phyloP scores from a whole-genome alignment of 2,113 vertebrate species.

The Aythya baeri region DNA sequence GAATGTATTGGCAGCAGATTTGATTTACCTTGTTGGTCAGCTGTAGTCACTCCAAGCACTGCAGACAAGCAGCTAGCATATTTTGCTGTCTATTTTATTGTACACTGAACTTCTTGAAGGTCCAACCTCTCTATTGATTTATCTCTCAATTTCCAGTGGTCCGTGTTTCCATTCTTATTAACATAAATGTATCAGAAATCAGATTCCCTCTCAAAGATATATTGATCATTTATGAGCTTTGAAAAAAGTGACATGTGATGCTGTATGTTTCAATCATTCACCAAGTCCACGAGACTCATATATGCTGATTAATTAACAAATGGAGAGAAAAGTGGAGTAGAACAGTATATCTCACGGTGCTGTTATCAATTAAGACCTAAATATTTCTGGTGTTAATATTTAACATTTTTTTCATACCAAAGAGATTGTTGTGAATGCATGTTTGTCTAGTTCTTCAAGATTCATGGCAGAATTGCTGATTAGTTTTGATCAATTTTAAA shows the following conservation, averaged over 20 bases:
- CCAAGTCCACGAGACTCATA: background rate
- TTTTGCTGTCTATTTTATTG: conserved; percentile 61
- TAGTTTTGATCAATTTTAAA: background rate
- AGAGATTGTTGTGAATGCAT: background rate
- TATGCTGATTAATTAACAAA: conserved; percentile 3
- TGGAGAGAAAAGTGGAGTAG: background rate
- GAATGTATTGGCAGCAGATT: conserved; percentile 83
- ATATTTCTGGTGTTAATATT: background rate
- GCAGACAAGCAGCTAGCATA: conserved; percentile 72
- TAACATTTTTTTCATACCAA: background rate
- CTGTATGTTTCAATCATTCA: conserved; percentile 7
- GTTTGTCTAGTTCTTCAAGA: background rate
- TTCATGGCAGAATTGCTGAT: background rate
- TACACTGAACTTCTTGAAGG: conserved; percentile 63
- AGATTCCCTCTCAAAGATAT: conserved; percentile 56
- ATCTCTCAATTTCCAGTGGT: conserved; percentile 67
- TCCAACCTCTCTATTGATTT: conserved; percentile 73
- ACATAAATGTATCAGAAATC: conserved; percentile 72
- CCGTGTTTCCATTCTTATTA: conserved; percentile 61
- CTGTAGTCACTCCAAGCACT: conserved; percentile 74
- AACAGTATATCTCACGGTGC: background rate
- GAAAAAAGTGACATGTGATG: conserved; percentile 35
- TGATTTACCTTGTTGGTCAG: conserved; percentile 83
- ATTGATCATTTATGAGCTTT: conserved; percentile 59
- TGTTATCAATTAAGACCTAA: background rate